Conservation (phyloP, 2,888 invertebrate species). For the Acleris emargana region DNA sequence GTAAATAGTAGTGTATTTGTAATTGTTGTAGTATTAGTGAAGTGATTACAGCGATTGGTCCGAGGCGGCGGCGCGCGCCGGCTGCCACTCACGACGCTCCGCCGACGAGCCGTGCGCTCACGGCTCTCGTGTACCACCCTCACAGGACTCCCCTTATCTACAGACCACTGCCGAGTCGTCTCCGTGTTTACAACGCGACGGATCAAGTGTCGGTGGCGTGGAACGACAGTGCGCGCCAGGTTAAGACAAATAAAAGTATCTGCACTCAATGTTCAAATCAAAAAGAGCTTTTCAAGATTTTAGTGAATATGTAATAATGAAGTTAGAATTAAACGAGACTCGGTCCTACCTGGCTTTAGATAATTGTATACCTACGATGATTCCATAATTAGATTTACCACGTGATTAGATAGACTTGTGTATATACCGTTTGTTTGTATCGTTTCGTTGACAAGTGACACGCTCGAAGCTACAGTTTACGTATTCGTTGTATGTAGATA, state of each 20-base stretch:
- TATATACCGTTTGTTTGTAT: conserved; percentile 64
- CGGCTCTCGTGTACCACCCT: too few relatives aligned
- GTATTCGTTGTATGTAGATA: conserved; percentile 21
- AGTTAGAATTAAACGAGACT: conserved; percentile 76
- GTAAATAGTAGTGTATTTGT: conserved; percentile 82
- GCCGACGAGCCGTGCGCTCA: too few relatives aligned
- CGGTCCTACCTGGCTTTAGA: conserved; percentile 80
- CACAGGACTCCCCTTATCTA: too few relatives aligned
- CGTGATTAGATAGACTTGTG: conserved; percentile 60
- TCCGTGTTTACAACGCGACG: conserved; percentile 41
- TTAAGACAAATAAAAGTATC: conserved; percentile 79
- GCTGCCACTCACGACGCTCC: conserved; percentile 47
- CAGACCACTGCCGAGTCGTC: too few relatives aligned
- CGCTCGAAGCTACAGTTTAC: conserved; percentile 16
- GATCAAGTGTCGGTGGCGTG: conserved; percentile 22
- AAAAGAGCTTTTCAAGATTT: conserved; percentile 82
- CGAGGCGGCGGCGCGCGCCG: conserved; percentile 46
- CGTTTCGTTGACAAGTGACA: conserved; percentile 26
- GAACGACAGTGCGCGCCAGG: conserved; percentile 78
- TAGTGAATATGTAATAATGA: conserved; percentile 71
- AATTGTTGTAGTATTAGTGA: conserved; percentile 82
- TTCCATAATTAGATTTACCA: conserved; percentile 64
- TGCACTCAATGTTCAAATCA: conserved; percentile 84
- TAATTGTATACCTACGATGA: conserved; percentile 77
- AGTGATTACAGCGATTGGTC: conserved; percentile 68